Base-by-base conservation (phyloP, 92 coral and sea anemone species). In the Plumapathes pennacea region DNA sequence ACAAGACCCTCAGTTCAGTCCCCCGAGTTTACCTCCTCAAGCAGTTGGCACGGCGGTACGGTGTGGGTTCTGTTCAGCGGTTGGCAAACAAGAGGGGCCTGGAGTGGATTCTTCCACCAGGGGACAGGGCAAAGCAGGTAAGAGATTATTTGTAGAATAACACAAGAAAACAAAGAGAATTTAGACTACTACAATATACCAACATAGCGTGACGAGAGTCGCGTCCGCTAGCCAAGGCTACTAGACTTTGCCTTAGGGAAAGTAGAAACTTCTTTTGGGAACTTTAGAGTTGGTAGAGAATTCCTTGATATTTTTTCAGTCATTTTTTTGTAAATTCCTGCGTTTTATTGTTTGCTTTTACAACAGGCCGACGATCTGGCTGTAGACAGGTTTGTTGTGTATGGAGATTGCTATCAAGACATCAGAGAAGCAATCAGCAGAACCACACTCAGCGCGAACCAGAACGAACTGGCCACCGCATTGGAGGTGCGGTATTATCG, bases 101-200 rank as follows among this genome's bases (percentile, higher is more conserved):
- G 12, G 62, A 76, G 43, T 85, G 95, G 95, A 57, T 85, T 54
- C 67, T 81, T n/a, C 89, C 89, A 10, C 58, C 60, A 4, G 86
- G 74, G 36, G n/a, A n/a, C n/a, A n/a, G n/a, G n/a, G n/a, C n/a
- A n/a, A n/a, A n/a, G n/a, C n/a, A n/a, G n/a, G n/a, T n/a, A n/a
- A n/a, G n/a, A n/a, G n/a, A n/a, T n/a, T n/a, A n/a, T n/a, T n/a
- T n/a, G n/a, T n/a, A n/a, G n/a, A n/a, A n/a, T n/a, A n/a, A n/a
- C n/a, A n/a, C n/a, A n/a, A n/a, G n/a, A n/a, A n/a, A n/a, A n/a
- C n/a, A n/a, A n/a, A n/a, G n/a, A n/a, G n/a, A n/a, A n/a, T n/a
- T n/a, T n/a, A n/a, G n/a, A n/a, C n/a, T n/a, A n/a, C n/a, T n/a
- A n/a, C n/a, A n/a, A n/a, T n/a, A n/a, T n/a, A n/a, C n/a, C n/a